Conservation (phyloP, 2,797 vertebrate genomes). For the Podargus strigoides region DNA sequence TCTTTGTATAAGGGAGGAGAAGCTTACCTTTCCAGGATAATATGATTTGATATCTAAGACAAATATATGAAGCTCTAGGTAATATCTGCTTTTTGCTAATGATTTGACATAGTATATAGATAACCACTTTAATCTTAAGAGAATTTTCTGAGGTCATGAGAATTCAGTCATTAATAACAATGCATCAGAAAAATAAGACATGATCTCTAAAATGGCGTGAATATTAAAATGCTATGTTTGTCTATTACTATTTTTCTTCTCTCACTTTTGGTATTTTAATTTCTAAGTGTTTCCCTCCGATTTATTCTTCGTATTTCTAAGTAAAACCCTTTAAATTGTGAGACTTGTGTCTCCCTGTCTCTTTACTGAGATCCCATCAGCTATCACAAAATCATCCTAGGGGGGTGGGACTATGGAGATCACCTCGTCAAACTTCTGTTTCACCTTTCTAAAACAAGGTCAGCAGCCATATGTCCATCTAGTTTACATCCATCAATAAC, state of each 20-base stretch:
- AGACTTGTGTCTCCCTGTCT: neutral
- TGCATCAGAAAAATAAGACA: neutral
- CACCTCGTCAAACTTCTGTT: accelerated
- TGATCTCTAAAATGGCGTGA: neutral
- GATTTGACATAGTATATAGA: neutral
- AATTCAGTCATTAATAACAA: neutral
- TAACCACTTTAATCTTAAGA: neutral
- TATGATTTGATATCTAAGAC: neutral
- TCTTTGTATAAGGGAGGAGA: neutral
- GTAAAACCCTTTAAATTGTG: neutral
- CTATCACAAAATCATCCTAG: neutral
- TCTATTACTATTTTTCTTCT: neutral
- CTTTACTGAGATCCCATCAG: neutral
- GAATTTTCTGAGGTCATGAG: neutral
- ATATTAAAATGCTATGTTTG: neutral
- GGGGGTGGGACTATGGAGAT: neutral
- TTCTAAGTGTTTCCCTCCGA: neutral
- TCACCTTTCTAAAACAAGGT: neutral
- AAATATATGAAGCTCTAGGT: neutral
- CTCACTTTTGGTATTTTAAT: neutral
- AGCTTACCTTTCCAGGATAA: neutral
- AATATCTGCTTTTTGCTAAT: neutral
- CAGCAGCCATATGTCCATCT: neutral
- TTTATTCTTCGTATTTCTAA: neutral
- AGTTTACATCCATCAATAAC: neutral